These are phyloP conservation scores for Anguilla pacifica DNA, from an alignment of 2,797 vertebrate genomes.

Conservation along the genomic window DNA sequence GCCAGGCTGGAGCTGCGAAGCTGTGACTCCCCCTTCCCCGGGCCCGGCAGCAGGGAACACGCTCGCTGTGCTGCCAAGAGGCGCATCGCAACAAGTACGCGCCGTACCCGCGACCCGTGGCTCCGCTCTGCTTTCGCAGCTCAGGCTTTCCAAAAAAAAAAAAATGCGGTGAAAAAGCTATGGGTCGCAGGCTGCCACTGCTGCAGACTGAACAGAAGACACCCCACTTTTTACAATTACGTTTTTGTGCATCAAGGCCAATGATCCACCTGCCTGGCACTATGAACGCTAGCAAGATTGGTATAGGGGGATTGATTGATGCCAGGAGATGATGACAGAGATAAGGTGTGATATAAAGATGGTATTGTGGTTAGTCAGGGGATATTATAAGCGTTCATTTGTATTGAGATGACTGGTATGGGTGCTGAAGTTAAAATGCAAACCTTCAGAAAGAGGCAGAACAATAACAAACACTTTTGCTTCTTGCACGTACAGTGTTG, in stretches of 20 bases:
- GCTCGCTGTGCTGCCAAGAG: constrained; percentile 48
- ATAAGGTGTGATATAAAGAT: neutral
- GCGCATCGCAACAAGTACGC: constrained; percentile 53
- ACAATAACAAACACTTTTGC: neutral
- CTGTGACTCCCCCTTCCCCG: neutral
- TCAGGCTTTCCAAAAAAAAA: constrained; percentile 61
- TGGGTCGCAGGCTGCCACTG: constrained; percentile 62
- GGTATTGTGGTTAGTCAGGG: neutral
- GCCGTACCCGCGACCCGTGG: constrained; percentile 41
- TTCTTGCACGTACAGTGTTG: neutral
- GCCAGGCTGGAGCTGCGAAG: neutral
- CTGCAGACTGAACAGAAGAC: constrained; percentile 15
- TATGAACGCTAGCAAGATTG: neutral
- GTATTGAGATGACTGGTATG: neutral
- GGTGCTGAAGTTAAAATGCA: neutral
- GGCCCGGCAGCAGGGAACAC: constrained; percentile 7
- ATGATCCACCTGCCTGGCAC: neutral
- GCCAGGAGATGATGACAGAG: neutral
- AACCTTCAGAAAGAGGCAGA: neutral
- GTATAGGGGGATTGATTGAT: neutral
- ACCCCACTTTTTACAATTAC: neutral
- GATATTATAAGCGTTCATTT: neutral
- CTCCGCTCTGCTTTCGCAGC: constrained; percentile 49
- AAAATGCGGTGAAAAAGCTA: constrained; percentile 60
- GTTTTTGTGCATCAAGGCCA: neutral